A percentile compares a stretch with the other conserved stretches of the same genome.
These are phyloP conservation scores for Machimus atricapillus DNA, from an alignment of 2,888 invertebrate species.

Conservation along the genomic window DNA sequence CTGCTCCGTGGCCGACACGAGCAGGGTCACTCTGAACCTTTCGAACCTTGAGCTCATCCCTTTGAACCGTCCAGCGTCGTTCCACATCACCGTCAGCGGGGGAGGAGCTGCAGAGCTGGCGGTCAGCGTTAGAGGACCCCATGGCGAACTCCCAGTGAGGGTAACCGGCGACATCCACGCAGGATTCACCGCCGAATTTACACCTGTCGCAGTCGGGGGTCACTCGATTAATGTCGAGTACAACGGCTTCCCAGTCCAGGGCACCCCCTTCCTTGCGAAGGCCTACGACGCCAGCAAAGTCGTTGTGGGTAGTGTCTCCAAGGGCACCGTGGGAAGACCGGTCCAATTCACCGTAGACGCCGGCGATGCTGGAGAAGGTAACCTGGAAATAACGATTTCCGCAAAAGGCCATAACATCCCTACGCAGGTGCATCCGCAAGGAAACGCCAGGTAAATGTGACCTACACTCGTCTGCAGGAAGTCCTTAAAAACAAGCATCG, in stretches of 20 bases:
- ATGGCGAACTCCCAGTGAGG: conserved; percentile 85
- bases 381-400: conserved; percentile 95
- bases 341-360: conserved; percentile 97
- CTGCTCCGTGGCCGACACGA: conserved; percentile 82
- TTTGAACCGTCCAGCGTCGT: conserved; percentile 79
- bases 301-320: conserved; percentile 79
- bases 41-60: conserved; percentile 83
- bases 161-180: conserved; percentile 88
- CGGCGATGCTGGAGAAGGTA: conserved; percentile 95
- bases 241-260: conserved; percentile 86
- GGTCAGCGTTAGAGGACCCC: conserved; percentile 87
- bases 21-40: conserved; percentile 76
- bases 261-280: conserved; percentile 89
- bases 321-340: conserved; percentile 85
- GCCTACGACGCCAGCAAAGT: conserved; percentile 92
- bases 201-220: conserved; percentile 91
- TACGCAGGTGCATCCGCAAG: conserved; percentile 93
- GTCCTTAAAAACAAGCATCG: not conserved
- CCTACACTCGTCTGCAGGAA: not conserved
- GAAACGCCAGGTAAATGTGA: conserved; percentile 68
- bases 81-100: conserved; percentile 78
- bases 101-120: conserved; percentile 82
- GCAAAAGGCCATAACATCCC: conserved; percentile 93
- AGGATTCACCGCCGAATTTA: conserved; percentile 90
- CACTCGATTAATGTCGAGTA: conserved; percentile 91